A percentile compares a stretch with the other conserved stretches of the same genome.
phyloP scores from a whole-genome alignment of 2,113 vertebrate species.

The Boleophthalmus pectinirostris region DNA sequence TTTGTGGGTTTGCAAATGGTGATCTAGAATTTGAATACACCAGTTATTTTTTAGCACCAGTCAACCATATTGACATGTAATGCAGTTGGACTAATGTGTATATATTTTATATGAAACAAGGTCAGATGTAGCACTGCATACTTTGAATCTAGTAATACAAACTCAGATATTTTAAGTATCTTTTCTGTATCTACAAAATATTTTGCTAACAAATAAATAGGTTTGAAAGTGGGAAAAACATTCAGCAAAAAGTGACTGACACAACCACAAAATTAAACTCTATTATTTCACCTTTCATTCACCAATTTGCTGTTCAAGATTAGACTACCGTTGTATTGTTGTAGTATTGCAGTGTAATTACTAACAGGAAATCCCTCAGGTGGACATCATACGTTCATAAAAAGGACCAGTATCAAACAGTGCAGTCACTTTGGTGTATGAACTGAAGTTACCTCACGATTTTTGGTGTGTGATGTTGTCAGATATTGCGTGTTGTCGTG shows the following conservation, averaged over 20 bases:
- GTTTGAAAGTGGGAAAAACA: too few relatives aligned
- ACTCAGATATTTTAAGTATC: too few relatives aligned
- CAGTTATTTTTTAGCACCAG: neutral
- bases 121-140: too few relatives aligned
- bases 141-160: too few relatives aligned
- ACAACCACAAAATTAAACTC: too few relatives aligned
- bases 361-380: neutral
- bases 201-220: too few relatives aligned
- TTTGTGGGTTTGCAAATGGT: neutral
- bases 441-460: conserved; percentile 26
- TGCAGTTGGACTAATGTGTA: too few relatives aligned
- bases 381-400: conserved; percentile 8
- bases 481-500: conserved; percentile 21
- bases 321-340: neutral
- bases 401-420: conserved; percentile 12
- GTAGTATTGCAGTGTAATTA: neutral
- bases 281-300: neutral
- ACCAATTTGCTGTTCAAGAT: neutral
- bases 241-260: too few relatives aligned
- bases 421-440: conserved; percentile 28
- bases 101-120: too few relatives aligned
- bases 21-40: neutral
- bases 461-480: conserved; percentile 38
- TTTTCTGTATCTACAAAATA: too few relatives aligned
- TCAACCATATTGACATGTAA: neutral